Base-by-base conservation (phyloP, 2,113 vertebrate species). In the Laterallus jamaicensis region DNA sequence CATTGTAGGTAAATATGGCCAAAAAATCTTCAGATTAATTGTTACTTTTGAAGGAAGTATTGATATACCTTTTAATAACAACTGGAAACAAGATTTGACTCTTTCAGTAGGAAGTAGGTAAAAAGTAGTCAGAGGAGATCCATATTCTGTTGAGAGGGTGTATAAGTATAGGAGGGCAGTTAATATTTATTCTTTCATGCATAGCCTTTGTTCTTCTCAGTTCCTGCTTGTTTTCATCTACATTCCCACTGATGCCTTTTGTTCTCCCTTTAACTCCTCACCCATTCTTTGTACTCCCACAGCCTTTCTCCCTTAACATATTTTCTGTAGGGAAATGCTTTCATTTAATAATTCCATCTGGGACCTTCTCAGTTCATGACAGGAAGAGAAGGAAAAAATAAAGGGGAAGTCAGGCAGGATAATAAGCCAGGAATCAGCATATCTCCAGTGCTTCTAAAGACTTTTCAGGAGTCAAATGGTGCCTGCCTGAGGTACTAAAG, bases 131-230 rank as follows among this genome's bases (percentile, higher is more conserved):
- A 35, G 64, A 92, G 76, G 58, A 95, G 54, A 63, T 86, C 60
- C 50, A 25, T 28, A 60, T 66, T 81, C 68, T 86, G 42, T 67
- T 92, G 39, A 85, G 92, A 94, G 64, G 75, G 28, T 71, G 77
- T 50, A 24, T 82, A 66, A 50, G 40, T 90, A 62, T 70, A 80
- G 64, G 69, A 96, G 88, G 90, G 68, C 90, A 95, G 90, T 90
- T 95, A 93, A 94, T 94, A 92, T 95, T 94, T 93, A 81, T 88
- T 96, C 78, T 95, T 96, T 92, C 70, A 90, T 89, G 69, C 29
- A 3, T 39, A 44, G 32, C 77, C 88, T 90, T 94, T 96, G 52
- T 90, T 90, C 85, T 88, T 81, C 39, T 86, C 52, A 40, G 76
- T 67, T 95, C 59, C 79, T 95, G 76, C 56, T 82, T 71, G 76